Evolutionary conservation across 2,113 vertebrate species (phyloP), one percentile per base, ranked within the genome.

Genomic region (Orcinus orca): DNA sequence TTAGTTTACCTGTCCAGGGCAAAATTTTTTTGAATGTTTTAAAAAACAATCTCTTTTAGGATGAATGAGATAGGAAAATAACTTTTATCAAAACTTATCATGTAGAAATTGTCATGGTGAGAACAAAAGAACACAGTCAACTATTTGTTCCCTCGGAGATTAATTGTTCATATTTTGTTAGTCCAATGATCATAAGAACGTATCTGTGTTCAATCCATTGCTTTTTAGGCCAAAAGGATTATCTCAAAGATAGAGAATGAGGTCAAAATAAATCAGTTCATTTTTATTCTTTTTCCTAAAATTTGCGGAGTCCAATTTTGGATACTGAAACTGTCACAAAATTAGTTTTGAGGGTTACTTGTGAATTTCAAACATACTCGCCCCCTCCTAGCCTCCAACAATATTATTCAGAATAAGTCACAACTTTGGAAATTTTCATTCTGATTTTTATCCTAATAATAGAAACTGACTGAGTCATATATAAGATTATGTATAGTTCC

Each of bases 271-370:
- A 71, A 36, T 81, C 60, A 85, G 25, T 82, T 97, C 36, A 62
- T 91, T 70, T 95, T 80, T 26, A 81, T 88, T 62, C 13, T 23
- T 90, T 92, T 88, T 74, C 58, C 88, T 67, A 90, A 97, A 91
- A 50, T 87, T 74, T 65, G 2, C 77, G 6, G 38, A 87, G 9
- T 31, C 47, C 89, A 82, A 84, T 74, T 96, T 77, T 60, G 65
- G 17, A 80, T 8, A 93, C 12, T 63, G 33, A 67, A 93, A 41
- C 53, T 31, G 87, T 41, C 8, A 68, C 3, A 79, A 76, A 92
- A 89, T 74, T 93, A 71, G 36, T 5, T 81, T 60, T 90, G 55
- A 53, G 21, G 29, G 31, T 63, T 84, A 92, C 80, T 83, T 92
- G 20, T 83, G 76, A 97, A 71, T 93, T 96, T 93, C 47, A 71